Conservation (phyloP, 2,797 vertebrate species). For the Otolemur crassicaudatus region DNA sequence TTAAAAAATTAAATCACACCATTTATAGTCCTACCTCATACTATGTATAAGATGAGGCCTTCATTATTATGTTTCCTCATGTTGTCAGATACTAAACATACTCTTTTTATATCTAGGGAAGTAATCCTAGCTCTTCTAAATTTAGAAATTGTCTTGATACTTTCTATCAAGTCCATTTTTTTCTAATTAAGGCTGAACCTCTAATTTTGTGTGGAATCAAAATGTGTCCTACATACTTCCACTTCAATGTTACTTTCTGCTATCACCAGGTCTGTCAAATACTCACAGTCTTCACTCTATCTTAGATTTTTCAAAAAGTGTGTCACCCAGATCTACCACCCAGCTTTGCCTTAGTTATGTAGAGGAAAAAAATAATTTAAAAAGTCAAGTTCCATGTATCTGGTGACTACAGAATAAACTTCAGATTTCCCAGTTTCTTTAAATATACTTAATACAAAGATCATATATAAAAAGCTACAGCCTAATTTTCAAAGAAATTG, state of each 20-base stretch:
- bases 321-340: not conserved
- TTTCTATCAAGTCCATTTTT: not conserved
- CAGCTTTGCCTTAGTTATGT: not conserved
- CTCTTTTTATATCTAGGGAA: not conserved
- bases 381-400: not conserved
- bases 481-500: not conserved
- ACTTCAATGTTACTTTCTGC: not conserved
- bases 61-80: not conserved
- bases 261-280: not conserved
- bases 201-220: slow-evolving; percentile 9
- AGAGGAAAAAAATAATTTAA: not conserved
- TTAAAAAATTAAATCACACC: not conserved
- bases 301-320: not conserved
- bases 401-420: not conserved
- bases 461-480: not conserved
- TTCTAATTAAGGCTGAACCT: not conserved
- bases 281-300: not conserved
- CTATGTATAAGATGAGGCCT: not conserved
- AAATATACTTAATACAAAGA: not conserved
- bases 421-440: not conserved
- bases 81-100: not conserved
- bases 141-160: not conserved
- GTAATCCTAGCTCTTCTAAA: not conserved
- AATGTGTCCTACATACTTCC: not conserved
- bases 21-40: not conserved